These are phyloP conservation scores for Ianthella basta DNA, from an alignment of 37 sponge, comb jelly and placozoan species.

Conservation along the genomic window DNA sequence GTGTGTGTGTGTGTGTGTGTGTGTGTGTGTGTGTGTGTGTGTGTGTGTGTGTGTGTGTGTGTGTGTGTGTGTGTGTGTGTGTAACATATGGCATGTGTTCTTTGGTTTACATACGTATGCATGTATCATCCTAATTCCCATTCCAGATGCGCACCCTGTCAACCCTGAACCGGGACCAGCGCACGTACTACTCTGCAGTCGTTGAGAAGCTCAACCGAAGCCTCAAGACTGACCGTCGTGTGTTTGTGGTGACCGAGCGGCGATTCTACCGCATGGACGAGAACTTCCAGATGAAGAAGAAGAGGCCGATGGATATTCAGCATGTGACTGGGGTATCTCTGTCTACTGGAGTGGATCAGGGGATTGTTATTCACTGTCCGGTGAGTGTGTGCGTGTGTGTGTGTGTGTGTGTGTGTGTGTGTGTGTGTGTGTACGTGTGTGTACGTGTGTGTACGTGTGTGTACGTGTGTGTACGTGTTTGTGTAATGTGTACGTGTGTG, in stretches of 20 bases:
- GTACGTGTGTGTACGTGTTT: too few relatives aligned
- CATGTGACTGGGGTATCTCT: constrained; percentile 48
- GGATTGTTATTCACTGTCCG: constrained; percentile 56
- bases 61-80: too few relatives aligned
- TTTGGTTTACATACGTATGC: too few relatives aligned
- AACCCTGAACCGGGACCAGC: constrained; percentile 45
- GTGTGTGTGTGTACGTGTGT: constrained; percentile 13
- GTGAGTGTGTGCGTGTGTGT: neutral
- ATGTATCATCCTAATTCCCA: neutral
- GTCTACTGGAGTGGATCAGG: constrained; percentile 52
- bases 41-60: too few relatives aligned
- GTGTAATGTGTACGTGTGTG: neutral
- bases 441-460: neutral
- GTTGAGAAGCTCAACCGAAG: constrained; percentile 65
- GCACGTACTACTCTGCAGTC: constrained; percentile 53
- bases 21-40: too few relatives aligned
- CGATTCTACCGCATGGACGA: constrained; percentile 66
- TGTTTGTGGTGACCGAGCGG: constrained; percentile 63
- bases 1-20: too few relatives aligned
- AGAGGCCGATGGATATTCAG: constrained; percentile 43
- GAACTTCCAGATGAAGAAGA: constrained; percentile 54
- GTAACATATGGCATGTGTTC: too few relatives aligned
- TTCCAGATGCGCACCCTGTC: constrained; percentile 54
- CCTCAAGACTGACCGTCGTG: constrained; percentile 40
- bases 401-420: constrained; percentile 5